Evolutionary conservation across 1,140 invertebrate species (phyloP), one percentile per base, ranked within the genome.

Genomic region (Heliconius himera): DNA sequence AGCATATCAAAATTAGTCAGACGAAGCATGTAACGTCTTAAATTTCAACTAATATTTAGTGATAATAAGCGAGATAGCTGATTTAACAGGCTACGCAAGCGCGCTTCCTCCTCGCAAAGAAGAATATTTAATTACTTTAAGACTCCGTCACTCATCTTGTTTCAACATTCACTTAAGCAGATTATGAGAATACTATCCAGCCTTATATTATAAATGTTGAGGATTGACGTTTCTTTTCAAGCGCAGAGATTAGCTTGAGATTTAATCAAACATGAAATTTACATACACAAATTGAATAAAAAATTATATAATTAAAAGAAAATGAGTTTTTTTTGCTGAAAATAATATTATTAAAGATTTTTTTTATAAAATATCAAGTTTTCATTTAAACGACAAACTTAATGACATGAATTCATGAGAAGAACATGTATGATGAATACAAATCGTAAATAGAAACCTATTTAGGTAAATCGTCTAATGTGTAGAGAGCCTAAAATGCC

Each of bases 101-200:
- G 60, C 26, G 60, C 60, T 66, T 66, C 60, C 70, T 72, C 36
- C 70, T 72, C 36, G 29, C 33, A 38, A 72, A 72, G 70, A 33
- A 72, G 70, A 72, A 72, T 72, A 72, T 72, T 72, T 72, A 72
- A 72, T 72, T 72, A 72, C 70, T 72, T 72, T 72, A 72, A 36
- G 36, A 72, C 70, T 41, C 70, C 70, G 70, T 72, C 36, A 72
- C 70, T 41, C 70, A 22, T 72, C 70, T 72, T 72, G 36, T 72
- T 72, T 66, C 70, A 72, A 41, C 70, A 72, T 72, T 66, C 70
- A 41, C 70, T 72, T 72, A 72, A 38, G 18, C 38, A 72, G 70
- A 72, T 72, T 66, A 66, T 29, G 41, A 66, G 22, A 66, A 66
- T 66, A 66, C 60, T 66, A 29, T 22, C 60, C 60, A 29, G 60